Evolutionary conservation across 2,113 vertebrate species (phyloP), one percentile per base, ranked within the genome.

Genomic region (Manacus vitellinus): DNA sequence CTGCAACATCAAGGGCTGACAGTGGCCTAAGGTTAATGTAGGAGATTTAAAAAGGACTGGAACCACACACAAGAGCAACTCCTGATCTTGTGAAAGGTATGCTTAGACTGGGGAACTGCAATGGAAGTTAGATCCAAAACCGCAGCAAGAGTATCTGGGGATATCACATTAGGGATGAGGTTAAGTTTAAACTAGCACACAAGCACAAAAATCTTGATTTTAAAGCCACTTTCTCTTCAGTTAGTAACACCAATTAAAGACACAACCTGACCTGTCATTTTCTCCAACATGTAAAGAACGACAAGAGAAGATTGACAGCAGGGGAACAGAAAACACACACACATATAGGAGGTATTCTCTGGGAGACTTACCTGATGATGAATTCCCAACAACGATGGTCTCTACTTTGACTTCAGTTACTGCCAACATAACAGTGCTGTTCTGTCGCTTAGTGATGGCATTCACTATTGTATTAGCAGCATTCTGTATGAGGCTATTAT

Each of bases 391-490:
- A 46, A 98, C 97, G 3, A 97, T 97, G 0, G 98, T 98, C 97
- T 99, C 99, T 84, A 99, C 98, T 90, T 99, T 99, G 92, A 99
- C 99, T 98, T 99, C 99, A 13, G 98, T 98, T 82, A 99, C 97
- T 1, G 99, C 99, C 84, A 99, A 91, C 97, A 99, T 98, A 70
- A 99, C 77, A 0, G 98, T 99, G 98, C 99, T 99, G 97, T 99
- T 99, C n/a, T 98, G 99, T 41, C 97, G 96, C 96, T 99, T 99
- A 15, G 99, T 99, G 91, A 99, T 98, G 10, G 98, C 98, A 0
- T 97, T 96, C n/a, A 99, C 99, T 43, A 99, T 98, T 79, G 97
- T 97, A 2, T 98, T 98, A 25, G 98, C 98, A 2, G 98, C 99
- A 6, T 98, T 98, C 96, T 99, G 98, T 93, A 99, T 99, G 67